Percentiles rank a stretch among this genome's conserved stretches.
These are phyloP conservation scores for Poeciliopsis gracilis DNA, from an alignment of 2,797 vertebrate species.

Conservation along the genomic window DNA sequence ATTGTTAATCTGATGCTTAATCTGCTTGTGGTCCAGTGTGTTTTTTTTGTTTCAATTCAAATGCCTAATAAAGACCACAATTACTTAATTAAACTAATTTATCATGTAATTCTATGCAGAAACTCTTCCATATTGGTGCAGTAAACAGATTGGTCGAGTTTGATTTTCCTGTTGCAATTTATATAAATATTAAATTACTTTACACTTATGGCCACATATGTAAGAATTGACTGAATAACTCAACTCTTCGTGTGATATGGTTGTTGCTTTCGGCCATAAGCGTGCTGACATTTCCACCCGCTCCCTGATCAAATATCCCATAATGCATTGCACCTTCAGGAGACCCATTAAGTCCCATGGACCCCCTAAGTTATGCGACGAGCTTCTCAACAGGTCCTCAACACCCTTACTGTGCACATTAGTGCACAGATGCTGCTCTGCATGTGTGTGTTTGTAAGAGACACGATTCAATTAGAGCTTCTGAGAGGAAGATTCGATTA, in stretches of 20 bases:
- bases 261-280: slow-evolving; percentile 9
- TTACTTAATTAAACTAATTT: background rate
- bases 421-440: slow-evolving; percentile 1
- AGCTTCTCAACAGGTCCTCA: slow-evolving; percentile 54
- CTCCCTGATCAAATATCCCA: slow-evolving; percentile 46
- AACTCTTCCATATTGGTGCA: background rate
- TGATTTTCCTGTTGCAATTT: background rate
- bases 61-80: background rate
- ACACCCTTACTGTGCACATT: slow-evolving; percentile 18
- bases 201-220: background rate
- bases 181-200: background rate
- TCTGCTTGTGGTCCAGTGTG: background rate
- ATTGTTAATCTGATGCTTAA: background rate
- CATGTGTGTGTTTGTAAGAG: slow-evolving; percentile 30
- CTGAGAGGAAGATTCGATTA: slow-evolving; percentile 62
- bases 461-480: slow-evolving; percentile 66
- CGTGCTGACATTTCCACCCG: slow-evolving; percentile 67
- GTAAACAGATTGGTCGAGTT: background rate
- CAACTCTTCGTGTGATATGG: slow-evolving; percentile 2
- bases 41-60: background rate
- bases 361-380: slow-evolving; percentile 35
- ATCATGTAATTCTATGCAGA: background rate
- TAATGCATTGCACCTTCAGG: slow-evolving; percentile 52
- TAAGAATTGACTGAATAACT: slow-evolving; percentile 27
- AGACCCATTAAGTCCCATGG: slow-evolving; percentile 50